Percentiles rank a stretch among this genome's conserved stretches.
Conservation (phyloP, 1,140 invertebrate genomes). For the Drosophila mojavensis region DNA sequence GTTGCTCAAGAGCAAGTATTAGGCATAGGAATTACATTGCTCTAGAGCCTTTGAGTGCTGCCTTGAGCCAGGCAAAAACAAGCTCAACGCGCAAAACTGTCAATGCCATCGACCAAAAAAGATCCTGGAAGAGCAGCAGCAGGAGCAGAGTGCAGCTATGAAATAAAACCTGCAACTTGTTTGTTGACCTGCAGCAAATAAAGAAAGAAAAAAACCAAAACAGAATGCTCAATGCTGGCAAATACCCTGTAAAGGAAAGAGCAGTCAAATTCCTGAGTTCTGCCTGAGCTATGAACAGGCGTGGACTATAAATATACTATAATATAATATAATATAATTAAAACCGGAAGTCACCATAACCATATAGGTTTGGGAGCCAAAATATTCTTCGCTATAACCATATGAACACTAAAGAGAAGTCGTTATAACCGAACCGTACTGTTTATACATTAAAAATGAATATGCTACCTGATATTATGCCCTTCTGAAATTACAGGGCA, state of each 20-base stretch:
- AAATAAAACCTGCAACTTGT: conserved; percentile 33
- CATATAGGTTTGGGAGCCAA: no score
- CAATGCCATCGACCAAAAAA: conserved; percentile 38
- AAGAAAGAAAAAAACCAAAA: conserved; percentile 11
- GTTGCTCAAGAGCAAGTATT: conserved; percentile 53
- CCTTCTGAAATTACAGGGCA: neutral
- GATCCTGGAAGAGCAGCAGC: conserved; percentile 10
- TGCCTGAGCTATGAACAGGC: neutral
- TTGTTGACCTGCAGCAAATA: conserved; percentile 38
- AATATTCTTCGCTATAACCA: no score
- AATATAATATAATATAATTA: no score
- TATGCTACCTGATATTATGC: no score
- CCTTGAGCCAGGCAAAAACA: conserved; percentile 25
- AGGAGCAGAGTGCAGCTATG: conserved; percentile 13
- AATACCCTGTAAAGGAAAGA: no score
- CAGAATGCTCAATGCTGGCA: neutral
- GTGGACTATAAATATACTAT: no score
- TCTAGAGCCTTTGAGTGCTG: conserved; percentile 49
- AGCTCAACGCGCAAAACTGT: conserved; percentile 27
- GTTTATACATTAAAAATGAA: no score
- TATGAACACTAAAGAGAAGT: no score
- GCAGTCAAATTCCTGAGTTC: no score
- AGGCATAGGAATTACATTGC: conserved; percentile 60
- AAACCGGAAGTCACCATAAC: no score
- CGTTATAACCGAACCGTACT: no score